Conservation (phyloP, 2,113 vertebrate species). For the Brachypodius melanocephalos region DNA sequence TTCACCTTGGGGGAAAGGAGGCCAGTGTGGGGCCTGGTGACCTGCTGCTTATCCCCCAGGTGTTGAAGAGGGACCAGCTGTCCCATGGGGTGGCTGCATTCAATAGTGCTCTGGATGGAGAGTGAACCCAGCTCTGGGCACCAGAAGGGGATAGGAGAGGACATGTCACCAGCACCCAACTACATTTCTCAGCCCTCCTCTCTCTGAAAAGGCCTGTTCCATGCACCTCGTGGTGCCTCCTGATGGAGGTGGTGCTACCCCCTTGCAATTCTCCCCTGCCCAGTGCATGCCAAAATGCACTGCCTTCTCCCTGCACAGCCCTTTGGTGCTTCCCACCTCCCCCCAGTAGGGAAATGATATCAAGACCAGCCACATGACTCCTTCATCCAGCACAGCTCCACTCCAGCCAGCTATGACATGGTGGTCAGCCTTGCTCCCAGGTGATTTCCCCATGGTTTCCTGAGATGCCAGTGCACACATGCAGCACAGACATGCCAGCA, state of each 20-base stretch:
- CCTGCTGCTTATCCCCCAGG: neutral
- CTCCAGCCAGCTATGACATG: neutral
- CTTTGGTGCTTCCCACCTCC: neutral
- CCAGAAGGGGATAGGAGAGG: neutral
- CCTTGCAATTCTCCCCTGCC: neutral
- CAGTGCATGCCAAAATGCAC: accelerated
- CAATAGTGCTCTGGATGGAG: too few relatives aligned
- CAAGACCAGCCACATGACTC: neutral
- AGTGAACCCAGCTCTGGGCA: neutral
- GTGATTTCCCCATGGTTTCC: neutral
- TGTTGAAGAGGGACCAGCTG: neutral
- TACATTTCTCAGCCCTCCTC: neutral
- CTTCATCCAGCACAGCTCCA: neutral
- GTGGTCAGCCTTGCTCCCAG: neutral
- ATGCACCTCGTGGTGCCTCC: accelerated
- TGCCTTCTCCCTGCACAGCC: neutral
- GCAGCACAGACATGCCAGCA: neutral
- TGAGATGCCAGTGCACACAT: neutral
- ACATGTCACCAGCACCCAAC: neutral
- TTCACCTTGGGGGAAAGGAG: neutral
- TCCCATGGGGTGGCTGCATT: accelerated
- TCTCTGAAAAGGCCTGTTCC: neutral
- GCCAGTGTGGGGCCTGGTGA: accelerated
- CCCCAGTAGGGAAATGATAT: neutral
- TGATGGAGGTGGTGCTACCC: neutral